Evolutionary conservation across 2,797 vertebrate genomes (phyloP).

Genomic region (Morelia viridis): DNA sequence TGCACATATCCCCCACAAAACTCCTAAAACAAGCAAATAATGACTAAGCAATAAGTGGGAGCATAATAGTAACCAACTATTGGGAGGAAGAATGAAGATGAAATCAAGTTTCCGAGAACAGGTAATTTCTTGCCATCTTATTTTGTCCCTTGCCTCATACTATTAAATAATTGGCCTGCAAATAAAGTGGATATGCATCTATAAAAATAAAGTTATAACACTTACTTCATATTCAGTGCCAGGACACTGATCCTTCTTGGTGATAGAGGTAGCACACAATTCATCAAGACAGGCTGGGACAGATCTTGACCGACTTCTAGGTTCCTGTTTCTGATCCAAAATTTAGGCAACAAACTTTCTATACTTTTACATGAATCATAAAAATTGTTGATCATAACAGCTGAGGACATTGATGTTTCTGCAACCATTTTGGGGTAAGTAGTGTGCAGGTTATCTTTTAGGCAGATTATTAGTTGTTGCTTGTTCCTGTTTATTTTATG

Average conservation of each 20-base stretch:
- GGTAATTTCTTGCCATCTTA: not conserved
- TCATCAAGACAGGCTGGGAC: conserved; percentile 23
- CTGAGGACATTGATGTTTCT: not conserved
- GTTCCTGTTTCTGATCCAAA: conserved; percentile 40
- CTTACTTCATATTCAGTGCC: conserved; percentile 40
- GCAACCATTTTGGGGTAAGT: not conserved
- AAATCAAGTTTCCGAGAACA: not conserved
- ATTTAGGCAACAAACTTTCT: conserved; percentile 8
- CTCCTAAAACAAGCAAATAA: not conserved
- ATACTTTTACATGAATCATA: not conserved
- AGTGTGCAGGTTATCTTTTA: not conserved
- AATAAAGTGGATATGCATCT: not conserved
- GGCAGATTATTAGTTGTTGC: not conserved
- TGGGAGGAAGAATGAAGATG: not conserved
- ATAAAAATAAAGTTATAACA: not conserved
- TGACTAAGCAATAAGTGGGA: not conserved
- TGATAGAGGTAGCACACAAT: not conserved
- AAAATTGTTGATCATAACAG: not conserved
- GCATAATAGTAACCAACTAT: not conserved
- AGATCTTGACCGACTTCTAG: conserved; percentile 49
- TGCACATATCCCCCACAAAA: too few species aligned
- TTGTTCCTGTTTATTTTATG: not conserved
- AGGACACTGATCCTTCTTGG: not conserved
- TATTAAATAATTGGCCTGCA: not conserved
- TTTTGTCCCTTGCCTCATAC: not conserved